These are phyloP conservation scores for Linepithema humile DNA, from an alignment of 1,140 invertebrate genomes.

Conservation along the genomic window DNA sequence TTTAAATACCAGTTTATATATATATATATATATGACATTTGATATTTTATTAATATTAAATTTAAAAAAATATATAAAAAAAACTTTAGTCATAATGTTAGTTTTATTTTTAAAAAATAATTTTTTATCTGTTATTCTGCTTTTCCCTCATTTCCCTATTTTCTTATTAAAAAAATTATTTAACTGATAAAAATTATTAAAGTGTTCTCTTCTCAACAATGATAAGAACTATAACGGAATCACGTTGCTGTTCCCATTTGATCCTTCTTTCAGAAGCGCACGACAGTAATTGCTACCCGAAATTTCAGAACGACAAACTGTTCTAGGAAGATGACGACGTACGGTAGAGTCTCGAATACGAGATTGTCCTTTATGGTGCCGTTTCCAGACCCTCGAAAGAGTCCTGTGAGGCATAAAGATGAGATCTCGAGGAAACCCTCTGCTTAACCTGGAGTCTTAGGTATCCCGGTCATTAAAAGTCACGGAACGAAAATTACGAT, in stretches of 20 bases:
- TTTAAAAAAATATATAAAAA: no score
- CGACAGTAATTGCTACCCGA: not conserved
- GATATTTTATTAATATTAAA: no score
- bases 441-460: conserved; percentile 55
- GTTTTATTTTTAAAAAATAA: no score
- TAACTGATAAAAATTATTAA: not conserved
- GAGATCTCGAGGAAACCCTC: conserved; percentile 63
- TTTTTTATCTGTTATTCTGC: no score
- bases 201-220: not conserved
- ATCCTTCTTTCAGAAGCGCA: not conserved
- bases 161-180: not conserved
- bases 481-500: conserved; percentile 51
- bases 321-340: conserved; percentile 74
- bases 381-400: conserved; percentile 67
- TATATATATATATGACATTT: no score
- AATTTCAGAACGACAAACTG: conserved; percentile 49
- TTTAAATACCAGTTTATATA: no score
- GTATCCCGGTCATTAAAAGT: conserved; percentile 29
- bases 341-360: conserved; percentile 71
- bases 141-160: no score
- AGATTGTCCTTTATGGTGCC: conserved; percentile 70
- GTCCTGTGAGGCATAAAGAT: conserved; percentile 70
- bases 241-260: not conserved
- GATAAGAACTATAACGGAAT: not conserved
- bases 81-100: no score